Evolutionary conservation across 2,797 vertebrate genomes (phyloP).

Genomic region (Nyctibius grandis): DNA sequence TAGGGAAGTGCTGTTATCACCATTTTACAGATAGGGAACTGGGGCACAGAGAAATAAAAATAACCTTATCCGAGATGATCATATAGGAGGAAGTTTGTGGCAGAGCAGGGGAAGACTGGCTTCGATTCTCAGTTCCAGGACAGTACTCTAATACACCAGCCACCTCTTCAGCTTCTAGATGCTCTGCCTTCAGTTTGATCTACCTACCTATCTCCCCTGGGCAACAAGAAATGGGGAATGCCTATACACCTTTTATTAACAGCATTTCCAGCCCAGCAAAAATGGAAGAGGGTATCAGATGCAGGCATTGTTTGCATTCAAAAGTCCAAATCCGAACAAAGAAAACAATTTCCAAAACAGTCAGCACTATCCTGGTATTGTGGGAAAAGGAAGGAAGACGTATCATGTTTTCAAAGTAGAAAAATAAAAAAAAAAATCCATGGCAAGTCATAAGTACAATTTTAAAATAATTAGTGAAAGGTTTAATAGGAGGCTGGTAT

Average conservation of each 20-base stretch:
- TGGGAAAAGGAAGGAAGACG: neutral
- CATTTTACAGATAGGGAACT: slow-evolving; percentile 54
- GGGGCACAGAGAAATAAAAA: slow-evolving; percentile 24
- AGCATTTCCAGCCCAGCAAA: neutral
- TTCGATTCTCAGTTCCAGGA: neutral
- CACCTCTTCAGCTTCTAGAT: neutral
- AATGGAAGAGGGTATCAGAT: neutral
- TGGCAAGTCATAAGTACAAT: neutral
- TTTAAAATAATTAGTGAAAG: neutral
- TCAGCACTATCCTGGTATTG: neutral
- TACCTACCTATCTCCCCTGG: neutral
- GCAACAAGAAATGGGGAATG: neutral
- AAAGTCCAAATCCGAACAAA: neutral
- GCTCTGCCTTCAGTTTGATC: neutral
- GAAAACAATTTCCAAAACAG: neutral
- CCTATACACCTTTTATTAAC: neutral
- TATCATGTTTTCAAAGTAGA: neutral
- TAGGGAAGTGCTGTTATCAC: slow-evolving; percentile 58
- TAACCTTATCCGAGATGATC: slow-evolving; percentile 13
- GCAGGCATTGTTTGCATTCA: neutral
- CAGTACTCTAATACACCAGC: neutral
- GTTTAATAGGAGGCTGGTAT: neutral
- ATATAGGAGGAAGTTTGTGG: slow-evolving; percentile 37
- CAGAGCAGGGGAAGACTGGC: neutral
- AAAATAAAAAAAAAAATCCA: neutral